Evolutionary conservation across 2,113 vertebrate species (phyloP), one percentile per base, ranked within the genome.

Genomic region (Promerops cafer): DNA sequence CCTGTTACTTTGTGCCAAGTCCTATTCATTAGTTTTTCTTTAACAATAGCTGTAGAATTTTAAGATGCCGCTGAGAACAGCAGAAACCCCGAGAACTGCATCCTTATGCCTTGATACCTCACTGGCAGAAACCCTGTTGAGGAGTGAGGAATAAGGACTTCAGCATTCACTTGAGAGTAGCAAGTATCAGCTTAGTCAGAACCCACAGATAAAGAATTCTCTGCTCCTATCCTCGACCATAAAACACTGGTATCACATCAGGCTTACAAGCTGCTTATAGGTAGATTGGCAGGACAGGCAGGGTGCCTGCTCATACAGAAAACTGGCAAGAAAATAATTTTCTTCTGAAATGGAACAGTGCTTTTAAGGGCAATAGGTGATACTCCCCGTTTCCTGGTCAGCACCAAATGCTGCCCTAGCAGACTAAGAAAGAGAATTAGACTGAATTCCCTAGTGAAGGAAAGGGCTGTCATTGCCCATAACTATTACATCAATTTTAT

Each of bases 1-100:
- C 19, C 44, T 79, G 68, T 44, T 91, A 63, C 64, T 90, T 84
- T 61, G 65, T 81, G 52, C 35, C 52, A 91, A 91, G 71, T 71
- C 52, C 70, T 84, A 64, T 71, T 92, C 24, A 56, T 92, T 90
- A 78, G 30, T 18, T 85, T 78, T 89, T 77, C 52, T 87, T 71
- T 89, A 93, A 91, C 81, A 95, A 71, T 82, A 84, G 53, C 52
- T 68, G 78, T 60, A 53, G 89, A 84, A 87, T 89, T 83, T 94
- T 66, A 91, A 87, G 37, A 60, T 69, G 61, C 31, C 78, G 23
- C 79, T 95, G 75, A 71, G 74, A 89, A 72, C 33, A 82, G 74
- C 63, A 93, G 69, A 93, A 96, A 89, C 68, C 60, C 60, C 22
- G 16, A 75, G 28, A 81, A 42, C 52, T 52, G 49, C 65, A 64